Evolutionary conservation across 2,888 invertebrate species (phyloP).

Genomic region (Drosophila gaucha): DNA sequence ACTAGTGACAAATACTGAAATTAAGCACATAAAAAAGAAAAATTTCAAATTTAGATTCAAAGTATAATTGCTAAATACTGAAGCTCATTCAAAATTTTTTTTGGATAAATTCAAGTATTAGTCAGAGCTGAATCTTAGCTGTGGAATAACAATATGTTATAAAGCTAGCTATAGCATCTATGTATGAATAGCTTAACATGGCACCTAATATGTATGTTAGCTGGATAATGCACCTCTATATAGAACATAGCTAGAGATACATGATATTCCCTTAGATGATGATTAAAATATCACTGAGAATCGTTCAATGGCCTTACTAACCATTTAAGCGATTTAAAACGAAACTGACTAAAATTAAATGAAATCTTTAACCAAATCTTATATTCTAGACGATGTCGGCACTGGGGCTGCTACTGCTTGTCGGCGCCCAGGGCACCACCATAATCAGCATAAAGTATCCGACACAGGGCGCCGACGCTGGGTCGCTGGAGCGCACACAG

Average conservation of each 20-base stretch:
- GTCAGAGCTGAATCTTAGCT: too few relatives aligned
- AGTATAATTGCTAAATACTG: too few relatives aligned
- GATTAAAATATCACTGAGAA: background rate
- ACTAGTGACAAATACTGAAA: too few relatives aligned
- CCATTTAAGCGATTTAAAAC: constrained; percentile 36
- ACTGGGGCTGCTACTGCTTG: constrained; percentile 61
- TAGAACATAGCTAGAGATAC: background rate
- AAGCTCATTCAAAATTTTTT: too few relatives aligned
- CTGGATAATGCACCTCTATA: background rate
- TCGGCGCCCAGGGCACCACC: constrained; percentile 72
- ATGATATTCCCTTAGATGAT: background rate
- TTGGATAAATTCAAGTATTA: too few relatives aligned
- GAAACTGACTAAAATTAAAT: background rate
- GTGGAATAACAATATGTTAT: too few relatives aligned
- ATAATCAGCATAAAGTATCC: constrained; percentile 77
- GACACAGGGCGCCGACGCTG: constrained; percentile 23
- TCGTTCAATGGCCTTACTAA: constrained; percentile 66
- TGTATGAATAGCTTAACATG: background rate
- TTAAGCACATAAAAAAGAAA: too few relatives aligned
- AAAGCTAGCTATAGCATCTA: background rate
- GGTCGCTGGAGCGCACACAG: constrained; percentile 44
- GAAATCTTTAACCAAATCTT: background rate
- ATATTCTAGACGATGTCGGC: constrained; percentile 56
- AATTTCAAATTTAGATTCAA: too few relatives aligned
- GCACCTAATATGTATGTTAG: background rate